phyloP scores from a whole-genome alignment of 2,797 vertebrate genomes.

The Centroberyx gerrardi region DNA sequence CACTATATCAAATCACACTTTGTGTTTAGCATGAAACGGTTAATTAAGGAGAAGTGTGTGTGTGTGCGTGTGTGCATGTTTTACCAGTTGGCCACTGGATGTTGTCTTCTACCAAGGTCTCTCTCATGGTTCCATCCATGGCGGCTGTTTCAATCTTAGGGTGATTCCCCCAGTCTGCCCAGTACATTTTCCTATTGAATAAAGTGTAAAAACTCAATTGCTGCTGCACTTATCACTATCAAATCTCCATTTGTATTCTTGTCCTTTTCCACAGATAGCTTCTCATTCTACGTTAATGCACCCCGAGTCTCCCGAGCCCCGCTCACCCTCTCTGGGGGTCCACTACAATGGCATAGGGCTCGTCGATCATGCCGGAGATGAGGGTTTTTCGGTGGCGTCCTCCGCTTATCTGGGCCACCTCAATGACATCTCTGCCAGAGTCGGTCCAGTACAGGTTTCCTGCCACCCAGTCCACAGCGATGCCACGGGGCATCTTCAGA shows the following conservation, averaged over 20 bases:
- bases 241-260: not conserved
- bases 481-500: conserved; percentile 96
- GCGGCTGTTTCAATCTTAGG: conserved; percentile 97
- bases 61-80: conserved; percentile 7
- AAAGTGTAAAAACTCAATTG: conserved; percentile 11
- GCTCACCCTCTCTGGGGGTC: conserved; percentile 93
- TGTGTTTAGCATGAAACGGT: not conserved
- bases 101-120: conserved; percentile 94
- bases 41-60: not conserved
- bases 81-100: conserved; percentile 98
- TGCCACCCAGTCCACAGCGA: conserved; percentile 97
- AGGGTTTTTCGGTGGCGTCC: conserved; percentile 94
- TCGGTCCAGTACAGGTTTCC: conserved; percentile 98
- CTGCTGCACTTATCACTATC: not conserved
- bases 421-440: conserved; percentile 95
- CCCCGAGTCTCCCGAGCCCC: not conserved
- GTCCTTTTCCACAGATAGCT: not conserved
- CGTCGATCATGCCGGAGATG: conserved; percentile 97
- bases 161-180: conserved; percentile 99
- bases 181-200: conserved; percentile 94
- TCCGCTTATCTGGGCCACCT: conserved; percentile 94
- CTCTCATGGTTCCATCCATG: conserved; percentile 96
- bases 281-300: not conserved
- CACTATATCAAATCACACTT: not conserved
- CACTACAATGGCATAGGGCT: conserved; percentile 96